Conservation (phyloP, 2,797 vertebrate genomes). For the Ctenosaura bakeri region DNA sequence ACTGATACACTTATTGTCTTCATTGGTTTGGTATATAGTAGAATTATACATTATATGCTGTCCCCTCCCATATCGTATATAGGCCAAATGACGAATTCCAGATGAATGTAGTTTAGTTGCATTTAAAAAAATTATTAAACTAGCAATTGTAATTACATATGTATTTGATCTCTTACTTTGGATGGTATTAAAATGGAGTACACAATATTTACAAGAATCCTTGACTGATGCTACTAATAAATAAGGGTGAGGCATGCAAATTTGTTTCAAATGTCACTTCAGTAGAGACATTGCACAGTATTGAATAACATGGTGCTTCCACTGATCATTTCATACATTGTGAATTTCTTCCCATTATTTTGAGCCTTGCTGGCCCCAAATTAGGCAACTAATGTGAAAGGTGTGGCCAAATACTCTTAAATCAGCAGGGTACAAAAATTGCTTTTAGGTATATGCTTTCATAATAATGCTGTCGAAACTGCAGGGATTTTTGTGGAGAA, state of each 20-base stretch:
- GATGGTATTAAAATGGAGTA: conserved; percentile 6
- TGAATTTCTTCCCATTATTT: background rate
- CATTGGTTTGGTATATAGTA: background rate
- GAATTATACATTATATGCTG: too few species aligned
- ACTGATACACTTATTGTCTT: background rate
- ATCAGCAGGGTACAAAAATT: background rate
- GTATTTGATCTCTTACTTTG: background rate
- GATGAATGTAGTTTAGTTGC: too few species aligned
- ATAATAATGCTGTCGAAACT: background rate
- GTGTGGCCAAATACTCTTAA: background rate
- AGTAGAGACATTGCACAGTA: conserved; percentile 16
- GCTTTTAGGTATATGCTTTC: background rate
- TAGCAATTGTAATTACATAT: background rate
- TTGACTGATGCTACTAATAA: background rate
- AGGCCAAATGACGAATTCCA: too few species aligned
- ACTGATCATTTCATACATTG: conserved; percentile 1
- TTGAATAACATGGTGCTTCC: background rate
- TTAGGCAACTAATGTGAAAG: background rate
- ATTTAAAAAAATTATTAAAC: background rate
- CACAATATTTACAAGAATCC: background rate
- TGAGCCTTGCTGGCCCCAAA: background rate
- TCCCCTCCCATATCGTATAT: too few species aligned
- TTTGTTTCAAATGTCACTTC: background rate
- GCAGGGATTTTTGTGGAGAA: background rate
- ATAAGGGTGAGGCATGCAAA: background rate